Percentiles rank a stretch among this genome's conserved stretches.
Evolutionary conservation across 2,113 vertebrate genomes (phyloP).

Genomic region (Glaucomys volans): DNA sequence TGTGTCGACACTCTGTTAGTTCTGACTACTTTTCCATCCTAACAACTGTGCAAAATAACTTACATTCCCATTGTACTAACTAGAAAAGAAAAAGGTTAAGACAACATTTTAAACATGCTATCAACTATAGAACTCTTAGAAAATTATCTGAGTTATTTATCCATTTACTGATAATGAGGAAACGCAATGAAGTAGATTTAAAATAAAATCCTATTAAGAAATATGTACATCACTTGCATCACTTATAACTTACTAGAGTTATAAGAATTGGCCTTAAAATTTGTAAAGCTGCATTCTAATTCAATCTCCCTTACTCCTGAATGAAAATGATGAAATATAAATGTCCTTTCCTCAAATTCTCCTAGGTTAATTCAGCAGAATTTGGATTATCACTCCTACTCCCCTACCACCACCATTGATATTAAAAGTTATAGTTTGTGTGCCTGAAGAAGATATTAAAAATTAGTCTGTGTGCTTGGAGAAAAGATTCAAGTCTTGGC

Average conservation of each 20-base stretch:
- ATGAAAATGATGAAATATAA: conserved; percentile 43
- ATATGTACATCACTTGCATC: not conserved
- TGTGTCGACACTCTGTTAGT: not conserved
- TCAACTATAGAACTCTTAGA: conserved; percentile 41
- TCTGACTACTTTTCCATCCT: not conserved
- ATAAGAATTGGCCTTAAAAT: conserved; percentile 18
- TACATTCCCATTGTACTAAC: not conserved
- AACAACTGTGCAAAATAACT: not conserved
- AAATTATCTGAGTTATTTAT: conserved; percentile 51
- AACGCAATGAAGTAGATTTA: not conserved
- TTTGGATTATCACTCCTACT: not conserved
- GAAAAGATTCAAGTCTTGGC: not conserved
- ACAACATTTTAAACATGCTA: conserved; percentile 46
- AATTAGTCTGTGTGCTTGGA: not conserved
- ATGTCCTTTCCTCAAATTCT: not conserved
- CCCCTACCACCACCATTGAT: not conserved
- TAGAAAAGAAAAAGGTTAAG: conserved; percentile 47
- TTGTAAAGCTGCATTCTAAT: not conserved
- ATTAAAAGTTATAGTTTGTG: not conserved
- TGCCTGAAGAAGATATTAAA: not conserved
- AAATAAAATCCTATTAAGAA: conserved; percentile 21
- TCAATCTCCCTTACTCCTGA: not conserved
- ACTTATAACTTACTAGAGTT: too few species aligned
- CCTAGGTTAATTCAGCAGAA: not conserved
- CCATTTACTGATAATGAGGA: conserved; percentile 58